Evolutionary conservation across 2,797 vertebrate genomes (phyloP), one percentile per base, ranked within the genome.

Genomic region (Paguma larvata): DNA sequence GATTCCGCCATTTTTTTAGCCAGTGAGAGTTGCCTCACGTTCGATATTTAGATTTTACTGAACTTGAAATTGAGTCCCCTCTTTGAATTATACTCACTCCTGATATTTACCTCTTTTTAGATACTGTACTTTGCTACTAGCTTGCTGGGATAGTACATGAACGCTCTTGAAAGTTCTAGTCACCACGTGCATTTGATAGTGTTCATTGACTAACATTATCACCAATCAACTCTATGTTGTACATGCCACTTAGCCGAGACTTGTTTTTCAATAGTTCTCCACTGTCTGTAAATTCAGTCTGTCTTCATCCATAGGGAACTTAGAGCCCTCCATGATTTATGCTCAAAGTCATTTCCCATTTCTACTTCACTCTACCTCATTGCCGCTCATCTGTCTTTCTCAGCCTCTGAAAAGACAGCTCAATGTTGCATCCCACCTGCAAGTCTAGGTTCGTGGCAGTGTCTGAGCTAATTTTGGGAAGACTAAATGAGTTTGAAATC

Each of bases 351-450:
- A 75, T 85, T 91, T 91, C 68, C 87, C 34, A 65, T 63, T 91
- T 63, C 27, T 94, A 25, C 10, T 62, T 91, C 23, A 6, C 6
- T 59, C 34, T 85, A 62, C 72, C 19, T 85, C 41, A 73, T 79
- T 85, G 23, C 16, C 85, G 25, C 5, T 89, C n/a, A 27, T 62
- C 56, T 94, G 59, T 75, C 25, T 77, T 82, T 92, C 56, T 86
- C n/a, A 63, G 5, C 38, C 63, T 97, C 75, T 82, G 53, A 90
- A 90, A 96, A 96, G 62, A 53, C 21, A 92, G 13, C 41, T 92
- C 51, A 89, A 21, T n/a, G 6, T 62, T 97, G 63, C 13, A 48
- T 59, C 67, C 25, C 11, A 32, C 41, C 62, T 93, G 15, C 7
- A 84, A 56, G 8, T 85, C 13, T 70, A 87, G 21, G 48, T 27